These are phyloP conservation scores for Palythoa grandiflora DNA, from an alignment of 92 coral and sea anemone species.

Conservation along the genomic window DNA sequence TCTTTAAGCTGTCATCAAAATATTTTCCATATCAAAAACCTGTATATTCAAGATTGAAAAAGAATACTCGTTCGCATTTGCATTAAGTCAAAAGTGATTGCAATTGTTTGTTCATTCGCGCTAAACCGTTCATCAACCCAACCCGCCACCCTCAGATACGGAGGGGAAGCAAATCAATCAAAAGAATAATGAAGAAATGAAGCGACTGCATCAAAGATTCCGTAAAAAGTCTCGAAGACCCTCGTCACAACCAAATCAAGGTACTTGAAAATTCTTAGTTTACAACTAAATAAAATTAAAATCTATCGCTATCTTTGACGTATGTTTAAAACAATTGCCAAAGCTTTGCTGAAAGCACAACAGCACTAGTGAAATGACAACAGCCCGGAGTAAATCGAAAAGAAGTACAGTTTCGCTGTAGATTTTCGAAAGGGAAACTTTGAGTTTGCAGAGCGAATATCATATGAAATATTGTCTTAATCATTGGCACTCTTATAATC, in stretches of 20 bases:
- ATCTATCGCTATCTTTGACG: background rate
- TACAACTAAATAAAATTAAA: background rate
- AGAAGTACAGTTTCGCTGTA: too few relatives aligned
- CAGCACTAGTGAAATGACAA: too few relatives aligned
- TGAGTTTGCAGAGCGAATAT: background rate
- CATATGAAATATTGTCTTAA: background rate
- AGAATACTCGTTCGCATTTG: background rate
- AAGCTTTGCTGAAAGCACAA: background rate
- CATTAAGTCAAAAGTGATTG: background rate
- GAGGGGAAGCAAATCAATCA: background rate
- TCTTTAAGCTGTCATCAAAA: conserved; percentile 13
- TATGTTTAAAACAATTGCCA: background rate
- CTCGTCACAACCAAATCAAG: conserved; percentile 9
- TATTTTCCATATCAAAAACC: background rate
- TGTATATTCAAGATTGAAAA: background rate
- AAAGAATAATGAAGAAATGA: background rate
- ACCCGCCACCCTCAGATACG: background rate
- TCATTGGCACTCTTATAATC: background rate
- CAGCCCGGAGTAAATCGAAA: too few relatives aligned
- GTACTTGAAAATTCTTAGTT: background rate
- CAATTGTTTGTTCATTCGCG: background rate
- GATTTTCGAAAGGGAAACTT: background rate
- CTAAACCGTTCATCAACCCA: background rate
- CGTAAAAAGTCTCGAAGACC: conserved; percentile 20
- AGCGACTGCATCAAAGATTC: conserved; percentile 40